Conservation (phyloP, 2,797 vertebrate genomes). For the Schizothorax lantsangensis region DNA sequence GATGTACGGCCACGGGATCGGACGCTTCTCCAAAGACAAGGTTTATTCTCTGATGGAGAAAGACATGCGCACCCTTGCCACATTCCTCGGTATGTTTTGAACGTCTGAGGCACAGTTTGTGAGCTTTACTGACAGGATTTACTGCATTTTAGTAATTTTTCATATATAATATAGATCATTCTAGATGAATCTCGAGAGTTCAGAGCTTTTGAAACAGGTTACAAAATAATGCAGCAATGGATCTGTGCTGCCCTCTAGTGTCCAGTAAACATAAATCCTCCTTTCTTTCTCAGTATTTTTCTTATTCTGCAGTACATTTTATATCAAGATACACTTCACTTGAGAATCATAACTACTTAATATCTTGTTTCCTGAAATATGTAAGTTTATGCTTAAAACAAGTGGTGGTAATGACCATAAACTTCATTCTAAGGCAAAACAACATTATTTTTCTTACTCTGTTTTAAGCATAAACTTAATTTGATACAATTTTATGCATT, state of each 20-base stretch:
- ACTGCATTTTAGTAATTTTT: neutral
- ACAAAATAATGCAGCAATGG: conserved; percentile 32
- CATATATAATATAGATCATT: neutral
- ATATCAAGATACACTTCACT: neutral
- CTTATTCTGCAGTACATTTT: neutral
- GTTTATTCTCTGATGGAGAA: conserved; percentile 97
- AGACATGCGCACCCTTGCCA: conserved; percentile 95
- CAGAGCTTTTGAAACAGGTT: conserved; percentile 18
- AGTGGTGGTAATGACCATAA: neutral
- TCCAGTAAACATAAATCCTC: too few species aligned
- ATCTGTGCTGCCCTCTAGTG: conserved; percentile 47
- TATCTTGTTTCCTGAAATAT: neutral
- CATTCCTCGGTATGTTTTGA: conserved; percentile 81
- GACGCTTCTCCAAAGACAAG: conserved; percentile 94
- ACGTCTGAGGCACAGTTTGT: neutral
- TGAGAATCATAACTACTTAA: neutral
- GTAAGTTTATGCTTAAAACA: neutral
- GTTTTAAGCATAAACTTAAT: neutral
- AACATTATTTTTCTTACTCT: too few species aligned
- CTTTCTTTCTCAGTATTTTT: neutral
- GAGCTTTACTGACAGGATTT: neutral
- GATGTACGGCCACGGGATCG: conserved; percentile 97
- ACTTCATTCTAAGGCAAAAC: neutral
- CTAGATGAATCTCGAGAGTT: neutral
- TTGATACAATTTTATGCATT: neutral